Base-by-base conservation (phyloP, 2,113 vertebrate genomes). In the Poecile atricapillus region DNA sequence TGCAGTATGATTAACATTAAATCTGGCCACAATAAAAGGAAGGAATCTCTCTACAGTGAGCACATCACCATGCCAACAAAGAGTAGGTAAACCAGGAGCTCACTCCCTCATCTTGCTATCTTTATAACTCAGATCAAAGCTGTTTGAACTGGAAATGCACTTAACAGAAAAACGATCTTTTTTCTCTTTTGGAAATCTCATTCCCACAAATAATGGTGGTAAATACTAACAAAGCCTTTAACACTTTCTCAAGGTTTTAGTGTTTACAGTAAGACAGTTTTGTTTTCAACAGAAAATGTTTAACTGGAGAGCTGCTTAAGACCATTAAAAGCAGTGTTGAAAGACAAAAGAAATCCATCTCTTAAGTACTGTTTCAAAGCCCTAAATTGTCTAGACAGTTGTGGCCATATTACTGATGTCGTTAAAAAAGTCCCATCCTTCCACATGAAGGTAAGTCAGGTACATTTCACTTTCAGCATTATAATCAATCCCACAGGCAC, bases 51-150 rank as follows among this genome's bases (percentile, higher is more conserved):
- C 87, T 63, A 89, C 81, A 68, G 30, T 8, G 41, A 93, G 65
- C 69, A 91, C 13, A 93, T 93, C 87, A 71, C 93, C 90, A 96
- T 78, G 87, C 78, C 93, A 95, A 95, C 94, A 89, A 90, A 76
- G 41, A 77, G 49, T 7, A 95, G 76, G 79, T 90, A 94, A 91
- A 52, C 39, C 87, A 93, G 53, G 13, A 93, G 70, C 56, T 93
- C 53, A n/a, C 24, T 87, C 49, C 47, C 52, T 70, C 44, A 52
- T 59, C 44, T 71, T 67, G 59, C 68, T 64, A 35, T 71, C 44
- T 24, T 1, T 31, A 9, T 47, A 82, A 87, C 27, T 78, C 60
- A 22, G 58, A 62, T 80, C 63, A 84, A 89, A 93, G 30, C 69
- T 56, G 44, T 47, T 95, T 79, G 27, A 91, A 63, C 21, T 64